These are phyloP conservation scores for Diabrotica undecimpunctata DNA, from an alignment of 1,140 invertebrate species.

Conservation along the genomic window DNA sequence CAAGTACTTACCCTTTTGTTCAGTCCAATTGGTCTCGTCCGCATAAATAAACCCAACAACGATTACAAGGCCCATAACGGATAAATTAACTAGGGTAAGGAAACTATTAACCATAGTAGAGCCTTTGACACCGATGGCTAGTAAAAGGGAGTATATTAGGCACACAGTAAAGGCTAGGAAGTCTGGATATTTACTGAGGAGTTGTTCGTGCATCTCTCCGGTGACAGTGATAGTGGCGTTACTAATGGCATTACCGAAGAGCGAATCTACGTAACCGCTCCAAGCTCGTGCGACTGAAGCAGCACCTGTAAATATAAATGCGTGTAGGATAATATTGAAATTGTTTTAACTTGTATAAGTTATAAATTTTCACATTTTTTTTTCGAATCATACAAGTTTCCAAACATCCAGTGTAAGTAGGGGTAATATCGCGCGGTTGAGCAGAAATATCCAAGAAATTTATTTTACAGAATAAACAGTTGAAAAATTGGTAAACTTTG, in stretches of 20 bases:
- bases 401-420: too few relatives aligned
- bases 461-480: too few relatives aligned
- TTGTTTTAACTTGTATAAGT: too few relatives aligned
- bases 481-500: too few relatives aligned
- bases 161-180: conserved; percentile 75
- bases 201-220: conserved; percentile 67
- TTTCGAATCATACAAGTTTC: too few relatives aligned
- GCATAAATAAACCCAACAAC: conserved; percentile 77
- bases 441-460: too few relatives aligned
- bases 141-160: conserved; percentile 64
- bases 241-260: conserved; percentile 73
- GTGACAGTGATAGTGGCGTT: conserved; percentile 73
- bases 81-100: conserved; percentile 73
- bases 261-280: conserved; percentile 87
- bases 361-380: too few relatives aligned
- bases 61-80: conserved; percentile 71
- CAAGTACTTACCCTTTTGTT: conserved; percentile 47
- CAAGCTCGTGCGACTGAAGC: conserved; percentile 89
- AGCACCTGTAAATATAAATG: conserved; percentile 56
- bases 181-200: conserved; percentile 74
- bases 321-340: neutral
- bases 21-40: conserved; percentile 76
- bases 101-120: conserved; percentile 79
- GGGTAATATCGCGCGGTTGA: too few relatives aligned
- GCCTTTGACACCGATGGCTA: conserved; percentile 82